Base-by-base conservation (phyloP, 2,888 invertebrate genomes). In the Eupithecia pulchellata region DNA sequence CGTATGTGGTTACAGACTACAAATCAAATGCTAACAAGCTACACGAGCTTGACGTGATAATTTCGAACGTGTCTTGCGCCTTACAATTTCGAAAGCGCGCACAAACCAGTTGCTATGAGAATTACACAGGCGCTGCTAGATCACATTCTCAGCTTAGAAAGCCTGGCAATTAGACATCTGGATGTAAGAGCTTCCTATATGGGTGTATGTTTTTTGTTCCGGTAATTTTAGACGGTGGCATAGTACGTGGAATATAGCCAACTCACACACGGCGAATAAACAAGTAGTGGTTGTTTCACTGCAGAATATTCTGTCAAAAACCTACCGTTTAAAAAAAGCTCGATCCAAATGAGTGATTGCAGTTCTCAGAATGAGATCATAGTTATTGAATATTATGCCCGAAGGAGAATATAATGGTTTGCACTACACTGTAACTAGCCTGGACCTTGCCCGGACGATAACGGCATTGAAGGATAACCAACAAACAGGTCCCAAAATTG, bases 111-210 rank as follows among this genome's bases (percentile, higher is more conserved):
- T 77, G 77, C 77, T 73, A 68, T 69, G 61, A 55, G 66, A 65
- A 32, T 70, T 39, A 57, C 36, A 42, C 42, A 77, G 77, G 77
- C 74, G 70, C 71, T 39, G 32, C 52, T 5, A 36, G 60, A 67
- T 52, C 52, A 66, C 66, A 69, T 64, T 57, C 62, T 63, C 55
- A n/a, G 65, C 64, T 68, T 69, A 72, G 72, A 69, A 75, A 73
- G 72, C 64, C 68, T 64, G 61, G 71, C 71, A 76, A 74, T 77
- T 74, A 77, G 72, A 69, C 77, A 74, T 66, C 72, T 77, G 76
- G 75, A 72, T 60, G 69, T 66, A 61, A 64, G 34, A 74, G 72
- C 67, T 76, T 77, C 75, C 74, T 69, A 72, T 70, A 55, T 55
- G 58, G 34, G n/a, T 55, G 29, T 69, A 47, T 65, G 63, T 71